Evolutionary conservation across 2,113 vertebrate genomes (phyloP), one percentile per base, ranked within the genome.

Genomic region (Spizaetus ornatus): DNA sequence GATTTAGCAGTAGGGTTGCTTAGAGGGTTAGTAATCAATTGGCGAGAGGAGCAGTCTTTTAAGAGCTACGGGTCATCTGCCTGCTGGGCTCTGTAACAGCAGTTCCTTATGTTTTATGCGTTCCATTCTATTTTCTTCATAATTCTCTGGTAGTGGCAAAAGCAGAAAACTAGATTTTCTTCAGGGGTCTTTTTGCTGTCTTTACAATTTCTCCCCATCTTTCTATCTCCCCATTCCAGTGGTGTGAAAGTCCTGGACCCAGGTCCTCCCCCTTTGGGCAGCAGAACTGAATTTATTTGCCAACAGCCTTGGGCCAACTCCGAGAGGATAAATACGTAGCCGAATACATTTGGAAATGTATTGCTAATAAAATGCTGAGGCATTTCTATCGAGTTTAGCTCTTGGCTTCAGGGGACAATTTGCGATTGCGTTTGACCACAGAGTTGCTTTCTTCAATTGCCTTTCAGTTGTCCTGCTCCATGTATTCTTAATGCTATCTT

Each of bases 181-280:
- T 6, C 21, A 19, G 6, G 4, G 6, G 0, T 7, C 4, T 4
- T 16, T 13, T 18, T 6, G 3, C 13, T 10, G 11, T n/a, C 11
- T 26, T 4, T 34, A 1, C 9, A 2, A 7, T 3, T 1, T 9
- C 4, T 9, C 4, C 11, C 7, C 14, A 7, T 34, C 15, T 13
- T 61, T 22, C 36, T 17, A 0, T 3, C 8, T 72, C 9, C 21
- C 6, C 2, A 0, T 9, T 4, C 9, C 32, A 36, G 55, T 19
- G 12, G 10, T 29, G 1, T 8, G 31, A 23, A 10, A 22, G 8
- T 26, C 27, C 29, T 26, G 19, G 19, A 8, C 22, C 15, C 66
- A 7, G 52, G 17, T 70, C 6, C 7, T 22, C 8, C 9, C 67
- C 10, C 10, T 55, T 2, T 5, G 80, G 4, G 58, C 40, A 5